phyloP scores from a whole-genome alignment of 2,888 invertebrate species.

The Camptogramma bilineatum region DNA sequence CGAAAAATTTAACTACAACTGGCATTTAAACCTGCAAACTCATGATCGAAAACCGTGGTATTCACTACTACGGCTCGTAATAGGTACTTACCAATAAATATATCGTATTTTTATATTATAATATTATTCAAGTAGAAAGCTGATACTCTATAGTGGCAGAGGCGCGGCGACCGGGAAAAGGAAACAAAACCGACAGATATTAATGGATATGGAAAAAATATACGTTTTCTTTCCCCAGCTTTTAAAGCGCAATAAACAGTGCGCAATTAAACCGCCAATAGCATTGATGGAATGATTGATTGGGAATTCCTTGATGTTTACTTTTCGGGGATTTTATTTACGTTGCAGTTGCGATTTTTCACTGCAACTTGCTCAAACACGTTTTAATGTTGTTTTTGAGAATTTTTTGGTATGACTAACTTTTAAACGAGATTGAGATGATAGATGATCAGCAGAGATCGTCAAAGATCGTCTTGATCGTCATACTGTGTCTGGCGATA shows the following conservation, averaged over 20 bases:
- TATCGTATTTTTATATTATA: neutral
- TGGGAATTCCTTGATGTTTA: conserved; percentile 39
- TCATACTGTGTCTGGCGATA: too few relatives aligned
- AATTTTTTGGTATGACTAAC: too few relatives aligned
- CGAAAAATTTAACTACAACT: too few relatives aligned
- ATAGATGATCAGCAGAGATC: too few relatives aligned
- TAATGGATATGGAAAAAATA: conserved; percentile 89
- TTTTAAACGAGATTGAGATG: too few relatives aligned
- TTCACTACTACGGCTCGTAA: too few relatives aligned
- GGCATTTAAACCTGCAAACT: too few relatives aligned
- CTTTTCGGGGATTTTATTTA: conserved; percentile 19
- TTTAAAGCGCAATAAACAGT: conserved; percentile 83
- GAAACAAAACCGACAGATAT: conserved; percentile 89
- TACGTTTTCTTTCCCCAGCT: conserved; percentile 82
- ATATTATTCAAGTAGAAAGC: conserved; percentile 10
- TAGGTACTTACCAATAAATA: neutral
- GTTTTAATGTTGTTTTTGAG: neutral
- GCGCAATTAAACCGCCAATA: conserved; percentile 83
- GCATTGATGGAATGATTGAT: conserved; percentile 79
- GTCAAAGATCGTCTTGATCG: too few relatives aligned
- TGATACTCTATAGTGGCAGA: conserved; percentile 6
- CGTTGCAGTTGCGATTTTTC: conserved; percentile 7
- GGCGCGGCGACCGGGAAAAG: conserved; percentile 66
- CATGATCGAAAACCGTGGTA: too few relatives aligned
- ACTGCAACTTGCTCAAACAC: neutral